Evolutionary conservation across 2,797 vertebrate species (phyloP), one percentile per base, ranked within the genome.

Genomic region (Anomalospiza imberbis): DNA sequence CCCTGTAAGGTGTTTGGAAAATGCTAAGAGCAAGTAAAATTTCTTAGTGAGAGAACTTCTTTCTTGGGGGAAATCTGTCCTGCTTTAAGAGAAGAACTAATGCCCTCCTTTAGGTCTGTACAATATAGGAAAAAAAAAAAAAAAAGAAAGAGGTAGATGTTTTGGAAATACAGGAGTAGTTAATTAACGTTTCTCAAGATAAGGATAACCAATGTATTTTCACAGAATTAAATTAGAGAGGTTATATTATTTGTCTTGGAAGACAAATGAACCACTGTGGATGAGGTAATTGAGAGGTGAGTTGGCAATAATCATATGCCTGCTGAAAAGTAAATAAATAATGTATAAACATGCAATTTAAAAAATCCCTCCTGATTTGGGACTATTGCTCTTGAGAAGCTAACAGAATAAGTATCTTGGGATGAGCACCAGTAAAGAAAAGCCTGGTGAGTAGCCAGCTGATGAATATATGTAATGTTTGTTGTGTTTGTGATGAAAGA

Each of bases 401-500:
- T 76, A 85, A 72, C 76, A 92, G 79, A 94, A 68, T 74, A 74
- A 74, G 32, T 81, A 2, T 51, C 58, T 51, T 54, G 34, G 80
- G 60, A 94, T 90, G 22, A 85, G n/a, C 79, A 94, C 9, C 73
- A 73, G 63, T 72, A 84, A 94, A 65, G 63, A 40, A 82, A 38
- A 36, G 45, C 31, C 74, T 89, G 82, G 68, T 14, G 4, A 76
- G 47, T 42, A 79, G 72, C 91, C 78, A 93, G 60, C 66, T 91
- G 58, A 74, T 58, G 66, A 85, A 65, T 50, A 54, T 47, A 51
- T 72, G 73, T 25, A 57, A 44, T 58, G 13, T 88, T 91, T 85
- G 72, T 85, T 66, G 72, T 76, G 72, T 78, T 89, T 83, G 71
- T 85, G 82, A 76, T 90, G 68, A 77, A 95, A 93, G 68, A 62